Evolutionary conservation across 2,888 invertebrate genomes (phyloP), one percentile per base, ranked within the genome.

Genomic region (Coecobrya sp.): DNA sequence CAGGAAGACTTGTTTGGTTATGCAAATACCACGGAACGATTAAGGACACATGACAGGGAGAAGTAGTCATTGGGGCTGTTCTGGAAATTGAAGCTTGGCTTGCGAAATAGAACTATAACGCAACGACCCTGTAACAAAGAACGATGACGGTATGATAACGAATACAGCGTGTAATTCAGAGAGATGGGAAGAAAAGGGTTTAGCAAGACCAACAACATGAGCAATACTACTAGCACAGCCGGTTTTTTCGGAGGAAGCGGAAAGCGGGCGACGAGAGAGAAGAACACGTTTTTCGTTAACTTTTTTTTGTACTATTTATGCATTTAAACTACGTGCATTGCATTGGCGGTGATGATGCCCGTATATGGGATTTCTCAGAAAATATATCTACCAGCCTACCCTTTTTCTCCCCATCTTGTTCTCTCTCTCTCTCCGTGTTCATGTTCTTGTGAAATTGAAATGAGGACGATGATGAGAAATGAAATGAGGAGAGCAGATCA

Each of bases 191-290:
- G 36, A 36, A 36, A 36, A 36, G 36, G 7, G 36, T 36, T 36
- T 2, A 36, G 36, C 7, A 36, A 36, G 36, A n/a, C 36, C 3
- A 36, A 7, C 36, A 7, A 36, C 3, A 36, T 7, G 36, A 4
- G 7, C 36, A 36, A 36, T 36, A 36, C 2, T 22, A 59, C 59
- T 19, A 25, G 22, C 22, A 65, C 62, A 65, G 22, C 62, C 62
- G 25, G 62, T 59, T 65, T 65, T 65, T 65, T 59, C 62, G 62
- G 62, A 25, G 49, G 1, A 49, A 49, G 49, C 49, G 49, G 16
- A 49, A 49, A 49, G 49, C 49, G 49, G 16, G 13, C 16, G 49
- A 49, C 3, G 36, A n/a, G 59, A 16, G 25, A 25, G 19, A 11
- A 3, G 0, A 62, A 25, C 62, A 62, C 25, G 62, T 25, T 62